Conservation (phyloP, 2,113 vertebrate species). For the Mirounga angustirostris region DNA sequence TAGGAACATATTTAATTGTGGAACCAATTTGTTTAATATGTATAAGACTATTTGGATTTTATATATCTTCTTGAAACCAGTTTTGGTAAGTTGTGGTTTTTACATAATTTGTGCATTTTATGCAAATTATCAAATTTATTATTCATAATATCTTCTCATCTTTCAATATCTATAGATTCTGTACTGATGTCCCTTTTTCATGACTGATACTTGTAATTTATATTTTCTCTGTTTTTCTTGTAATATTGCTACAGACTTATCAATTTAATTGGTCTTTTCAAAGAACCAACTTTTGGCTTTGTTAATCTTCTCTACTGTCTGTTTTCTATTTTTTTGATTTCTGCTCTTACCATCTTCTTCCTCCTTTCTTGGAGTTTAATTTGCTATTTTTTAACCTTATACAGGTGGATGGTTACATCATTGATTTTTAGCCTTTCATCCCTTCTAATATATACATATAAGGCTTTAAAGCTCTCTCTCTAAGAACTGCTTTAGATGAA, state of each 20-base stretch:
- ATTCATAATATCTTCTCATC: background rate
- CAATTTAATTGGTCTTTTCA: background rate
- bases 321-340: background rate
- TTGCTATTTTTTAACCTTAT: background rate
- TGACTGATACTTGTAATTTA: background rate
- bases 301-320: background rate
- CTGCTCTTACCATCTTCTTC: background rate
- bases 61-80: background rate
- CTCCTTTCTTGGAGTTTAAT: background rate
- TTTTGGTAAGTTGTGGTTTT: background rate
- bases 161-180: background rate
- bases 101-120: background rate
- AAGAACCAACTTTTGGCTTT: background rate
- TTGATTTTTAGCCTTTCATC: background rate
- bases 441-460: background rate
- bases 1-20: background rate
- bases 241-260: background rate
- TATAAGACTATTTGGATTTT: slow-evolving; percentile 1
- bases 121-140: background rate
- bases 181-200: background rate
- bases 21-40: background rate
- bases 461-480: background rate
- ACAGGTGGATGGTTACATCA: background rate
- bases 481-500: background rate
- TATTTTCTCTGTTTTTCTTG: background rate